These are phyloP conservation scores for Ceraclea dissimilis DNA, from an alignment of 2,888 invertebrate species.

Conservation along the genomic window DNA sequence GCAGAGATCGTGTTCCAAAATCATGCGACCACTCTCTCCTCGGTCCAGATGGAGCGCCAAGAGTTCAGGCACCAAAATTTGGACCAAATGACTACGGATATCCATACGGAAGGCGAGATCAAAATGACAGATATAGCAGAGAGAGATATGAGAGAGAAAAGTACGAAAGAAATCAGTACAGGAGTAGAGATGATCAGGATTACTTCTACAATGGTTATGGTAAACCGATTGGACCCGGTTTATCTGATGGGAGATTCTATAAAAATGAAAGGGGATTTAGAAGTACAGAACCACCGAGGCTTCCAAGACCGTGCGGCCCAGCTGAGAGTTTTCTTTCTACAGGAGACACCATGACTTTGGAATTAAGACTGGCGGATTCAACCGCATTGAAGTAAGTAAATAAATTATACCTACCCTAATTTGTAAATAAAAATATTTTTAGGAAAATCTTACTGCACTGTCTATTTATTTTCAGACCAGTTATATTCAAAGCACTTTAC, in stretches of 20 bases:
- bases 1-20: constrained; percentile 71
- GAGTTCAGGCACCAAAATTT: constrained; percentile 19
- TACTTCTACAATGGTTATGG: background rate
- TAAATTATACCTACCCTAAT: background rate
- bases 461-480: constrained; percentile 51
- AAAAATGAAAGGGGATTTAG: constrained; percentile 1
- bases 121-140: background rate
- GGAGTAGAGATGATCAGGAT: constrained; percentile 26
- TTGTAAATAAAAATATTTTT: background rate
- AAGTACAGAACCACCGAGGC: constrained; percentile 30
- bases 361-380: constrained; percentile 71
- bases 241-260: constrained; percentile 6
- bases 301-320: constrained; percentile 67
- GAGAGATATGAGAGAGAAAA: background rate
- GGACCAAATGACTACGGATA: background rate
- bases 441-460: too few species aligned
- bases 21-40: constrained; percentile 78
- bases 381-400: constrained; percentile 69
- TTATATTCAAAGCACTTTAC: constrained; percentile 77
- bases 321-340: constrained; percentile 79
- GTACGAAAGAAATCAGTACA: background rate
- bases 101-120: background rate
- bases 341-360: constrained; percentile 72
- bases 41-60: constrained; percentile 33
- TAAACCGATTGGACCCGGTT: constrained; percentile 7